A percentile compares a stretch with the other conserved stretches of the same genome.
Evolutionary conservation across 2,113 vertebrate genomes (phyloP).

Genomic region (Oryzias javanicus): DNA sequence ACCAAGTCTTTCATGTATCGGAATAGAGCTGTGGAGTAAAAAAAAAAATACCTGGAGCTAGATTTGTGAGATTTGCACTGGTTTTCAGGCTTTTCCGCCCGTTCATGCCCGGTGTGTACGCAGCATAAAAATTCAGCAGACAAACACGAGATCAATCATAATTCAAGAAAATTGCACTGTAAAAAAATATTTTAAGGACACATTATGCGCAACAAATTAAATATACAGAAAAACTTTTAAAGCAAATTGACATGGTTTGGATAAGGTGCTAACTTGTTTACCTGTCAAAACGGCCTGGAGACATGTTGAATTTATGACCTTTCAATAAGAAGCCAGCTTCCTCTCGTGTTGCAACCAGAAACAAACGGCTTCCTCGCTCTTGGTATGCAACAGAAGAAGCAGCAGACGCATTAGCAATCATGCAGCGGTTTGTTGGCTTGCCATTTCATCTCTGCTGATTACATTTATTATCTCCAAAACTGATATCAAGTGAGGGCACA

Average conservation of each 20-base stretch:
- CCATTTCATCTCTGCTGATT: slow-evolving; percentile 54
- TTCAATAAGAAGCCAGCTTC: slow-evolving; percentile 40
- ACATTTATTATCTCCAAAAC: slow-evolving; percentile 46
- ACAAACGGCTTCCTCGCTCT: slow-evolving; percentile 28
- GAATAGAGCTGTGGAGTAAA: no score
- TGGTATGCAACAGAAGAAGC: slow-evolving; percentile 48
- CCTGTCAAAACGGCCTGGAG: slow-evolving; percentile 21
- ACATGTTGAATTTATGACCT: slow-evolving; percentile 51
- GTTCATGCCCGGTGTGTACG: no score
- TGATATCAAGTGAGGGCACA: slow-evolving; percentile 34
- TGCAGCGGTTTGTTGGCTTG: slow-evolving; percentile 45
- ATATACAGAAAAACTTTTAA: slow-evolving; percentile 14
- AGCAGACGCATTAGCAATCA: slow-evolving; percentile 51
- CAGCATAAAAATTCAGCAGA: no score
- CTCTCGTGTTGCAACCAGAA: slow-evolving; percentile 45
- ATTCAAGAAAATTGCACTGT: no score
- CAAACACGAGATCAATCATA: no score
- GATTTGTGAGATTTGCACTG: no score
- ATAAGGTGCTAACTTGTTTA: slow-evolving; percentile 29
- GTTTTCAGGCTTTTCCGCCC: no score
- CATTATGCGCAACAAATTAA: slow-evolving; percentile 3
- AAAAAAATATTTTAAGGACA: not conserved
- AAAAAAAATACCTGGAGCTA: no score
- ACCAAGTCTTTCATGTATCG: no score
- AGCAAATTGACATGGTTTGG: slow-evolving; percentile 3